These are phyloP conservation scores for Pterostichus madidus DNA, from an alignment of 2,888 invertebrate species.

Conservation along the genomic window DNA sequence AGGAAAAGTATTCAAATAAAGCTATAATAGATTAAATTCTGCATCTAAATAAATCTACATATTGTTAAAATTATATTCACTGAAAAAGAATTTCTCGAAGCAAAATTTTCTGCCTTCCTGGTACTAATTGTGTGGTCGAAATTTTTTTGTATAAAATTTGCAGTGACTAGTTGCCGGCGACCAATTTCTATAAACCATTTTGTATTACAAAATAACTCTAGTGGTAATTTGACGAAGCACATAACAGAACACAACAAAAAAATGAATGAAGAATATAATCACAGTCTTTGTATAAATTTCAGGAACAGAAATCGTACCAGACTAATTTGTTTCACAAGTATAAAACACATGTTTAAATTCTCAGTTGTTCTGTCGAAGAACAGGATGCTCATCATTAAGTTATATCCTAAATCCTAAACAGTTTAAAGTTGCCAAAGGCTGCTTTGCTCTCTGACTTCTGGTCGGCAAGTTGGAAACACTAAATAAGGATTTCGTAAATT, in stretches of 20 bases:
- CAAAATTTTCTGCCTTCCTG: too few relatives aligned
- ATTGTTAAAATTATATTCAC: too few relatives aligned
- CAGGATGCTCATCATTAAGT: constrained; percentile 45
- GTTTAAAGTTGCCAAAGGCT: constrained; percentile 36
- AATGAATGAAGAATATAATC: background rate
- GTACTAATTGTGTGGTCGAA: too few relatives aligned
- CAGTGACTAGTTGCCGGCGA: too few relatives aligned
- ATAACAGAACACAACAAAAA: background rate
- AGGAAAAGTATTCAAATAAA: too few relatives aligned
- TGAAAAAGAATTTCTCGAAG: too few relatives aligned
- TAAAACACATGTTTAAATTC: constrained; percentile 28
- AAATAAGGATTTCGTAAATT: background rate
- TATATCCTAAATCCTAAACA: constrained; percentile 41
- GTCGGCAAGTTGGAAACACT: background rate
- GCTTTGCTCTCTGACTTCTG: constrained; percentile 15
- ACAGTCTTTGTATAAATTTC: background rate
- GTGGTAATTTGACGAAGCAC: background rate
- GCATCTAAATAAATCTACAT: too few relatives aligned
- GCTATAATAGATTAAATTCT: too few relatives aligned
- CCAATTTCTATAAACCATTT: too few relatives aligned
- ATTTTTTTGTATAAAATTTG: too few relatives aligned
- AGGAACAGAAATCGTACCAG: background rate
- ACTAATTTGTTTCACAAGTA: constrained; percentile 9
- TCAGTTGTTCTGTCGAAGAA: constrained; percentile 12
- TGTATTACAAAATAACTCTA: background rate